Evolutionary conservation across 2,888 invertebrate genomes (phyloP), one percentile per base, ranked within the genome.

Genomic region (Drosophila dives): DNA sequence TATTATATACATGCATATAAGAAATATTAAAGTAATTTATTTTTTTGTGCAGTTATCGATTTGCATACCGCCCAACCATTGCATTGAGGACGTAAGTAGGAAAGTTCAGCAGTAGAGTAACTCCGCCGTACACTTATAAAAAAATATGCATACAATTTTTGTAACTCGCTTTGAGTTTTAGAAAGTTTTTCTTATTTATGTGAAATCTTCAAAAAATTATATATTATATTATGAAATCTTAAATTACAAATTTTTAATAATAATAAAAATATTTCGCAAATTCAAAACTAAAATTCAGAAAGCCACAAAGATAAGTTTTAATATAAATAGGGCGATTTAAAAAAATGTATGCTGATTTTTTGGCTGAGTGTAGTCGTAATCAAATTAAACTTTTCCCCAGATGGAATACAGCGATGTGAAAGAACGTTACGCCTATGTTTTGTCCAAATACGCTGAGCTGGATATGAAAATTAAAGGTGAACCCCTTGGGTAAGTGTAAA

Each of bases 401-500:
- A 73, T 91, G 71, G 80, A 84, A 5, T 80, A 84, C 1, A 73
- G 74, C 6, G 86, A 85, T 55, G 84, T 82, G 2, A 81, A 86
- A 63, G 83, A 86, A 23, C 86, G 82, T 0, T 81, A 72, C 15
- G 76, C 78, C 2, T 90, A 92, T 64, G 91, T 91, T 5, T 51
- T 91, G 8, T 77, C 72, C 20, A 91, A 91, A 80, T 92, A 91
- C 63, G 86, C 86, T 32, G 85, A 86, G 61, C 63, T 90, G 53
- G 71, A 91, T 70, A 84, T 89, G 86, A 90, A 88, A 77, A 89
- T 91, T 55, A 60, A 64, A 20, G 91, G 92, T 10, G 76, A 86
- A 54, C 88, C 91, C 15, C 65, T 91, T 62, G 88, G 90, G 91
- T 92, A 71, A 86, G 91, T 82, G 38, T 20, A 15, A 1, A 4